These are phyloP conservation scores for Aspiorhynchus laticeps DNA, from an alignment of 2,113 vertebrate species.

Conservation along the genomic window DNA sequence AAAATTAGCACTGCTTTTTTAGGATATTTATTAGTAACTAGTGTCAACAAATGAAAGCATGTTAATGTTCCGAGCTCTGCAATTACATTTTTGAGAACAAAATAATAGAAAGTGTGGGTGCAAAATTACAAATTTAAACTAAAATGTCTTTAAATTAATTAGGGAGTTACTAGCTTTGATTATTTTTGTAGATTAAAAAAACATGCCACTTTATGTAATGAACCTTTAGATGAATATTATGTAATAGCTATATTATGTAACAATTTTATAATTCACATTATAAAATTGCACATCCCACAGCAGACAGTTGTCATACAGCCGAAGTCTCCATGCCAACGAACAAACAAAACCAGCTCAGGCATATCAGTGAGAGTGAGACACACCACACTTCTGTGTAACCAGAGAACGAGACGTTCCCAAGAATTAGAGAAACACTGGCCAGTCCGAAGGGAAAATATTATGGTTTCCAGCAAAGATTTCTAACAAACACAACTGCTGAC, in stretches of 20 bases:
- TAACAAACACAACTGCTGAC: constrained; percentile 2
- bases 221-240: background rate
- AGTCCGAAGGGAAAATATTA: constrained; percentile 28
- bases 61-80: background rate
- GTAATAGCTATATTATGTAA: background rate
- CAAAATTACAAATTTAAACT: background rate
- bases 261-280: background rate
- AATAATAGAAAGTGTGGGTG: background rate
- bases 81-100: background rate
- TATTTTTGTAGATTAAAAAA: background rate
- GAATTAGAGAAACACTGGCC: constrained; percentile 30
- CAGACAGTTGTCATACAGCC: constrained; percentile 38
- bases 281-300: constrained; percentile 9
- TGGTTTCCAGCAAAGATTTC: constrained; percentile 27
- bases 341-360: constrained; percentile 47
- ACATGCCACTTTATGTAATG: background rate
- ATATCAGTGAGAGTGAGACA: constrained; percentile 21
- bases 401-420: constrained; percentile 31
- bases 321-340: constrained; percentile 42
- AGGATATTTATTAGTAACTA: background rate
- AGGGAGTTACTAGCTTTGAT: background rate
- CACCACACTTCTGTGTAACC: constrained; percentile 24
- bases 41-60: background rate
- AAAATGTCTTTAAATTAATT: background rate
- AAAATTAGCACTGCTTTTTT: background rate